Percentiles rank a stretch among this genome's conserved stretches.
These are phyloP conservation scores for Gopherus evgoodei DNA, from an alignment of 2,113 vertebrate species.

Conservation along the genomic window DNA sequence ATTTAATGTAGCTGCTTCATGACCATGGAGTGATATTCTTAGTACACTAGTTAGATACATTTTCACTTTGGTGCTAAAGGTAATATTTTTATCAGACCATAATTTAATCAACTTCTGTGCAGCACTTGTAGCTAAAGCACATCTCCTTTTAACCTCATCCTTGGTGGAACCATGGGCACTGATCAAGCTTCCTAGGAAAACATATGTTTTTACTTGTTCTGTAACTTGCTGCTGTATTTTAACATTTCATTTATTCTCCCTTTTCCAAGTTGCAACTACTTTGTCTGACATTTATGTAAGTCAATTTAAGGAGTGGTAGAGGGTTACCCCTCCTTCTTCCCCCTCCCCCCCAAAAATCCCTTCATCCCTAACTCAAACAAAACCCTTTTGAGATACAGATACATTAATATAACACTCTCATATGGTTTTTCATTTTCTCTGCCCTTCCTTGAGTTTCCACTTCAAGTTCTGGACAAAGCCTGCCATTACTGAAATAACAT, in stretches of 20 bases:
- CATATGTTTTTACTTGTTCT: background rate
- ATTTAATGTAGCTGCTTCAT: too few species aligned
- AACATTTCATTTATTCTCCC: background rate
- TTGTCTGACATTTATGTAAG: background rate
- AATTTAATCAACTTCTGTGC: too few species aligned
- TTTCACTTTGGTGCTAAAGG: too few species aligned
- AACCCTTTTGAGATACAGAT: background rate
- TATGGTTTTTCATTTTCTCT: background rate
- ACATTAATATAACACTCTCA: background rate
- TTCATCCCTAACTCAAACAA: background rate
- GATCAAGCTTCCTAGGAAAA: background rate
- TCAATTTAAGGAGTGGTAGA: background rate
- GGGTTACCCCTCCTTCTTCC: background rate
- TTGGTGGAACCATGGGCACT: background rate
- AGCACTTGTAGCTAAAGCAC: too few species aligned
- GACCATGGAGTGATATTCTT: too few species aligned
- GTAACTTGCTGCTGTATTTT: background rate
- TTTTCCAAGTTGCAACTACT: background rate
- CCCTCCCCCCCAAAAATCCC: too few species aligned
- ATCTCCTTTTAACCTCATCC: background rate
- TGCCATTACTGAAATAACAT: background rate
- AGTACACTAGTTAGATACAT: too few species aligned
- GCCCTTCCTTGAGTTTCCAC: background rate
- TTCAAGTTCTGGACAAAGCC: background rate
- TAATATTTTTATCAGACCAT: too few species aligned